Evolutionary conservation across 2,797 vertebrate genomes (phyloP).

Genomic region (Podargus strigoides): DNA sequence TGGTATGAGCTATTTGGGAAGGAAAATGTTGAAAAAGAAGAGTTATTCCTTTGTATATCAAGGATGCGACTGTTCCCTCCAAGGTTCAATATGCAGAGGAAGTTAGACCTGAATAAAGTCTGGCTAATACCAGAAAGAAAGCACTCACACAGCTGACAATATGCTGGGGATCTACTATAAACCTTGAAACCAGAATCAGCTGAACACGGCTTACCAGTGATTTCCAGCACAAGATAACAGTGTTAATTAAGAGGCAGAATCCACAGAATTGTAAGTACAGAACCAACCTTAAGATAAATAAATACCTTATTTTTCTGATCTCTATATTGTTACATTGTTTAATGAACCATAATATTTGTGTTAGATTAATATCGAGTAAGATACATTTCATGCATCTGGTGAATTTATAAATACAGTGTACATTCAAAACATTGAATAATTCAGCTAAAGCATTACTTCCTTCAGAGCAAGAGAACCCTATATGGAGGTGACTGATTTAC

Average conservation of each 20-base stretch:
- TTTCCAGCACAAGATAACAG: neutral
- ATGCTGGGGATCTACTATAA: neutral
- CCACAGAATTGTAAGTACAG: neutral
- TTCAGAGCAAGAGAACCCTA: neutral
- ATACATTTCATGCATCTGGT: neutral
- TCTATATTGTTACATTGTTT: neutral
- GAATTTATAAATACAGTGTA: neutral
- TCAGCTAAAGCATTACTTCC: neutral
- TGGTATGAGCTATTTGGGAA: neutral
- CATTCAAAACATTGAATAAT: neutral
- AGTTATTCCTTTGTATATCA: neutral
- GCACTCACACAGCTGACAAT: neutral
- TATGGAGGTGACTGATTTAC: neutral
- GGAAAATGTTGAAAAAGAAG: neutral
- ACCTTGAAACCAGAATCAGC: neutral
- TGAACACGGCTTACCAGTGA: neutral
- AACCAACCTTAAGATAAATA: neutral
- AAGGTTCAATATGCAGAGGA: neutral
- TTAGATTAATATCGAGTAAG: neutral
- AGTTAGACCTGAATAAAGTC: neutral
- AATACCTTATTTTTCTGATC: neutral
- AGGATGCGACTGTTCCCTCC: neutral
- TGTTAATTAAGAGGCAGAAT: neutral
- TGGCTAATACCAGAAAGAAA: neutral
- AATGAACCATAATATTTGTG: neutral